A percentile compares a stretch with the other conserved stretches of the same genome.
These are phyloP conservation scores for Willisornis vidua DNA, from an alignment of 2,113 vertebrate species.

Conservation along the genomic window DNA sequence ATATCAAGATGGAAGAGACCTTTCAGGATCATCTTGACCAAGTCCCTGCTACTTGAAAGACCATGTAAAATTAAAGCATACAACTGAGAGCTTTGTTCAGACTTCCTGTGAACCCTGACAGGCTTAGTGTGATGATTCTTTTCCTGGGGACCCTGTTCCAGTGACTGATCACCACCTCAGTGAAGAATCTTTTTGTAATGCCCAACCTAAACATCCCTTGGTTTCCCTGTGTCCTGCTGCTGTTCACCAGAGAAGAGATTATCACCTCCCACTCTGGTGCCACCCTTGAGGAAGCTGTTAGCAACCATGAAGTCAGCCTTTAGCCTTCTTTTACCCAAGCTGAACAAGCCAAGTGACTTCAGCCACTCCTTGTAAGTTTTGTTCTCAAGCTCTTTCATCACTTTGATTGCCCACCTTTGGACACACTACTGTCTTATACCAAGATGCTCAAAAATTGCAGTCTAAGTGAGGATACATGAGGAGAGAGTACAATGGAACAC, in stretches of 20 bases:
- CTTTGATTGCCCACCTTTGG: not conserved
- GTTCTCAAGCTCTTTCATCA: not conserved
- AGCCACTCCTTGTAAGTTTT: not conserved
- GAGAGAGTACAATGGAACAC: not conserved
- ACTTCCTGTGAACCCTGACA: not conserved
- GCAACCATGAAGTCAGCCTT: not conserved
- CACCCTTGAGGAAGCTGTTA: not conserved
- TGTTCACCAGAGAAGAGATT: not conserved
- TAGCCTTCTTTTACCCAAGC: not conserved
- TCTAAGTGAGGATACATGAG: fast-evolving
- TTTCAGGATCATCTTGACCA: not conserved
- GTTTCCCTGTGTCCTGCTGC: fast-evolving
- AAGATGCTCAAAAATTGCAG: not conserved
- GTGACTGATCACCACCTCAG: not conserved
- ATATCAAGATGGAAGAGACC: not conserved
- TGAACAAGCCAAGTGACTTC: not conserved
- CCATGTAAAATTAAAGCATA: not conserved
- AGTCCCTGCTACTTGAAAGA: not conserved
- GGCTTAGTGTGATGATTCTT: not conserved
- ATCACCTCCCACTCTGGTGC: not conserved
- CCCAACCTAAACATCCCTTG: not conserved
- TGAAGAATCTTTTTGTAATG: not conserved
- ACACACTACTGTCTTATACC: not conserved
- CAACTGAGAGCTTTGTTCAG: not conserved
- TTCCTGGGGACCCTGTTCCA: not conserved